Evolutionary conservation across 2,113 vertebrate species (phyloP).

Genomic region (Macquaria australasica): DNA sequence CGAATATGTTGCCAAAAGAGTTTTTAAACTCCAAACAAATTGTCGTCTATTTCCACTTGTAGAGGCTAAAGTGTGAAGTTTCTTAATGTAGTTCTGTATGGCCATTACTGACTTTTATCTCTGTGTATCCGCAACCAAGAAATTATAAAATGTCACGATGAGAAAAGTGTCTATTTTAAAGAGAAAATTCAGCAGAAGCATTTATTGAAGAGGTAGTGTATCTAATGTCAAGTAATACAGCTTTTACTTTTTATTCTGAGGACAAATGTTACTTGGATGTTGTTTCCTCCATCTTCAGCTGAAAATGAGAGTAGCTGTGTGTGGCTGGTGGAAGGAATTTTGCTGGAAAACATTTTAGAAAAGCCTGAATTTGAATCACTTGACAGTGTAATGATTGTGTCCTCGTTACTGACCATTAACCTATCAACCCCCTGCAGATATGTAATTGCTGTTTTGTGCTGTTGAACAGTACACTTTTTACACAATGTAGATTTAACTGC

Average conservation of each 20-base stretch:
- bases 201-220: background rate
- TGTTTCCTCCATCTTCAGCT: background rate
- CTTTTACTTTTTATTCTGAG: background rate
- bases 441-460: background rate
- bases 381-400: slow-evolving; percentile 20
- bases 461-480: background rate
- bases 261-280: background rate
- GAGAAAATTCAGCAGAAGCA: background rate
- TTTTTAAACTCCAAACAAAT: background rate
- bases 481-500: slow-evolving; percentile 19
- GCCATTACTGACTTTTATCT: background rate
- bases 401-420: slow-evolving; percentile 22
- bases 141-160: background rate
- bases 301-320: background rate
- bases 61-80: background rate
- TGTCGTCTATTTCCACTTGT: background rate
- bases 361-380: slow-evolving; percentile 1
- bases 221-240: background rate
- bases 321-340: background rate
- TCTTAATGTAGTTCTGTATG: background rate
- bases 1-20: background rate
- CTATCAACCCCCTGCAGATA: slow-evolving; percentile 18
- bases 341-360: background rate
- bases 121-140: background rate
- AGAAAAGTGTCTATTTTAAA: background rate